phyloP scores from a whole-genome alignment of 2,888 invertebrate species.

The Augiades crinisus region DNA sequence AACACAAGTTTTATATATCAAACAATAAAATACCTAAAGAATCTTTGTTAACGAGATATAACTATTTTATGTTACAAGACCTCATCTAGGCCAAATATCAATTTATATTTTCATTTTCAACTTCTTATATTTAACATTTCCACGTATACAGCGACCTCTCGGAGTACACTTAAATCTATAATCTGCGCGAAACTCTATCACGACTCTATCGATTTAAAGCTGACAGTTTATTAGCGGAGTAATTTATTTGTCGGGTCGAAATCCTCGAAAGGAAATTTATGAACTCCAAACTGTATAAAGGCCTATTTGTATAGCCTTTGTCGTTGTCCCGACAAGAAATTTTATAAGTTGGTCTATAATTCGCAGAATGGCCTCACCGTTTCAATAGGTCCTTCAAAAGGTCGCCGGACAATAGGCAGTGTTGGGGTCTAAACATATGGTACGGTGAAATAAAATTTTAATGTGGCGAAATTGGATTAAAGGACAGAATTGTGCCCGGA shows the following conservation, averaged over 20 bases:
- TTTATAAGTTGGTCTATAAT: constrained; percentile 66
- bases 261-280: constrained; percentile 46
- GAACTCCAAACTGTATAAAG: constrained; percentile 42
- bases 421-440: constrained; percentile 58
- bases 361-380: constrained; percentile 48
- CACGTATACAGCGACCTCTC: too few species aligned
- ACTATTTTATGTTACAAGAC: too few species aligned
- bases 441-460: constrained; percentile 46
- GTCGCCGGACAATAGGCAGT: constrained; percentile 57
- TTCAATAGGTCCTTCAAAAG: constrained; percentile 56
- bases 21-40: too few species aligned
- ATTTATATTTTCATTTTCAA: too few species aligned
- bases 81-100: too few species aligned
- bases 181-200: constrained; percentile 6
- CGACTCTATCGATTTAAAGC: constrained; percentile 20
- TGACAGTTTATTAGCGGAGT: constrained; percentile 38
- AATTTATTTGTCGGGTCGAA: constrained; percentile 38
- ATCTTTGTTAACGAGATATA: too few species aligned
- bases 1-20: too few species aligned
- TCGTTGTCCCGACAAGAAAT: constrained; percentile 51
- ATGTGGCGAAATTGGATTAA: constrained; percentile 76
- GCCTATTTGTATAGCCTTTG: constrained; percentile 47
- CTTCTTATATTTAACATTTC: too few species aligned
- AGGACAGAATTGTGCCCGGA: constrained; percentile 48
- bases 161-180: too few species aligned